A percentile compares a stretch with the other conserved stretches of the same genome.
These are phyloP conservation scores for Portevinia maculata DNA, from an alignment of 2,888 invertebrate species.

Conservation along the genomic window DNA sequence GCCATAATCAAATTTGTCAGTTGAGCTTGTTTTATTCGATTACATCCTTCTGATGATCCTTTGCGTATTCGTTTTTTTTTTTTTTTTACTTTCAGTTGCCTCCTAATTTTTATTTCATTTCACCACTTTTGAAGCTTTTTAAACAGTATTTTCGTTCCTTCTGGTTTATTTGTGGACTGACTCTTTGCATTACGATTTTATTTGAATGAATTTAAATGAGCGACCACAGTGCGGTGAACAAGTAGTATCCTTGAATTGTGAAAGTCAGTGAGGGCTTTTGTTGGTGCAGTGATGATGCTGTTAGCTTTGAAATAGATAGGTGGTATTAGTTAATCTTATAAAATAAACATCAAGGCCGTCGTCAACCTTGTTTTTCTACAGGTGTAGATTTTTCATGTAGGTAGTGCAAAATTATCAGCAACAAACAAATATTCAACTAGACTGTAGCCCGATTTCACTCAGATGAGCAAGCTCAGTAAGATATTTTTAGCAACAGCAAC, in stretches of 20 bases:
- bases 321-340: too few relatives aligned
- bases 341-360: too few relatives aligned
- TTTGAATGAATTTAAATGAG: conserved; percentile 59
- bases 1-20: conserved; percentile 74
- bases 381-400: too few relatives aligned
- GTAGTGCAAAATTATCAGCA: too few relatives aligned
- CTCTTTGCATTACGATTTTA: conserved; percentile 35
- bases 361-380: too few relatives aligned
- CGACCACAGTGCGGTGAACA: background rate
- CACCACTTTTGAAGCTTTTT: conserved; percentile 36
- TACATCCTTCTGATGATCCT: conserved; percentile 71
- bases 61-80: conserved; percentile 57
- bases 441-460: too few relatives aligned
- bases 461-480: too few relatives aligned
- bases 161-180: conserved; percentile 13
- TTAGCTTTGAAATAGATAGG: too few relatives aligned
- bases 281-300: background rate
- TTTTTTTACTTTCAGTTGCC: conserved; percentile 2
- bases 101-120: background rate
- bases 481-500: too few relatives aligned
- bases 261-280: background rate
- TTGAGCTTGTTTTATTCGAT: conserved; percentile 74
- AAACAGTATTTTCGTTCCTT: conserved; percentile 25
- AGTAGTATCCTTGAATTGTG: conserved; percentile 25
- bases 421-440: too few relatives aligned